A percentile compares a stretch with the other conserved stretches of the same genome.
These are phyloP conservation scores for Noturus placidus DNA, from an alignment of 2,113 vertebrate species.

Conservation along the genomic window DNA sequence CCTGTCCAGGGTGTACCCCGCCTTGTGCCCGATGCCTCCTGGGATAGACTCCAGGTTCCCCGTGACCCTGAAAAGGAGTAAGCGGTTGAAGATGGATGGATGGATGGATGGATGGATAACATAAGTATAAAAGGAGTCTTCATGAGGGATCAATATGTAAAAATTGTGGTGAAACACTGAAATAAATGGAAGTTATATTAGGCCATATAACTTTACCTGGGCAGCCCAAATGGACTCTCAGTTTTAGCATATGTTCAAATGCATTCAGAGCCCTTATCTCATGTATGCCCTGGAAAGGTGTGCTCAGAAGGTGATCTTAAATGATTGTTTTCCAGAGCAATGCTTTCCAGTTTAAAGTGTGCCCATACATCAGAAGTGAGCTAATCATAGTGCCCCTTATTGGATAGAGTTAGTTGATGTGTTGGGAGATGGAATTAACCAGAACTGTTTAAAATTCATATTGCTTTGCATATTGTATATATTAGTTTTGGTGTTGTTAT, in stretches of 20 bases:
- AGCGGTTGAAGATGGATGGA: no score
- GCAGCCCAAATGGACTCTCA: neutral
- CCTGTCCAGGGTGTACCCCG: no score
- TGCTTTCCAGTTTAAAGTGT: neutral
- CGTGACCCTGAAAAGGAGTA: no score
- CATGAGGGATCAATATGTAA: neutral
- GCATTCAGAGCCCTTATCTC: neutral
- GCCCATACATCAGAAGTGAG: neutral
- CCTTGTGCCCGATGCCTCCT: no score
- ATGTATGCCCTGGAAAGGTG: neutral
- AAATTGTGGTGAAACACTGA: neutral
- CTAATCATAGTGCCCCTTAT: neutral
- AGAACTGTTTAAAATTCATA: neutral
- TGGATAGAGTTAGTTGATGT: neutral
- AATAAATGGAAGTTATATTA: neutral
- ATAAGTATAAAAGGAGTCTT: neutral
- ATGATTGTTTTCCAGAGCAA: neutral
- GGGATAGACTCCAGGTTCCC: no score
- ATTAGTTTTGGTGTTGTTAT: neutral
- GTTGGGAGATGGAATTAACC: neutral
- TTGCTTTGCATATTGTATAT: neutral
- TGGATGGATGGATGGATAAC: no score
- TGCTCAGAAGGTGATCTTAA: neutral
- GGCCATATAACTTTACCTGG: neutral
- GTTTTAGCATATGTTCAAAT: neutral